phyloP scores from a whole-genome alignment of 1,140 invertebrate genomes.

The Sminthurides bifidus region DNA sequence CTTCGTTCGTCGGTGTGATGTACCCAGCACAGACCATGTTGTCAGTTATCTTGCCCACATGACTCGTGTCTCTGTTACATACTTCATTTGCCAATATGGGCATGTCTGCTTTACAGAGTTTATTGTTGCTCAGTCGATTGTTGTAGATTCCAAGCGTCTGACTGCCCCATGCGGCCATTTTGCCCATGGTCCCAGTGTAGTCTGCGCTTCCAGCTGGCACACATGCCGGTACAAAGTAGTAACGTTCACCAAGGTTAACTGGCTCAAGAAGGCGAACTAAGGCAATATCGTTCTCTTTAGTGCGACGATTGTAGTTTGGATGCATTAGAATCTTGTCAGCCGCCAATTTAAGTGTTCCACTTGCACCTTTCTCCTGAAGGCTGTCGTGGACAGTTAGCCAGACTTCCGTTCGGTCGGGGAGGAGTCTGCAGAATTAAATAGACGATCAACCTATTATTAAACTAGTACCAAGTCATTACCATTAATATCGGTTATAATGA shows the following conservation, averaged over 20 bases:
- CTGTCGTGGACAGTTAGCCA: slow-evolving; percentile 27
- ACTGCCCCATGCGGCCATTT: slow-evolving; percentile 9
- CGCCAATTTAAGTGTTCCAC: slow-evolving; percentile 17
- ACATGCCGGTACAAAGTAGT: slow-evolving; percentile 23
- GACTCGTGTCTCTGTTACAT: slow-evolving; percentile 23
- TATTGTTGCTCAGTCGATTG: slow-evolving; percentile 6
- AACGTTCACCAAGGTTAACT: slow-evolving; percentile 19
- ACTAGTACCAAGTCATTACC: neutral
- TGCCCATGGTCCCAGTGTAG: slow-evolving; percentile 12
- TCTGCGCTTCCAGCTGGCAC: slow-evolving; percentile 13
- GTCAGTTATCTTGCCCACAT: slow-evolving; percentile 15
- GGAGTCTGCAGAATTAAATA: slow-evolving; percentile 8
- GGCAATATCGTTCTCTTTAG: slow-evolving; percentile 27
- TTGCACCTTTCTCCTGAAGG: slow-evolving; percentile 4
- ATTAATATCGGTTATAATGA: neutral
- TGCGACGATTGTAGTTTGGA: slow-evolving; percentile 25
- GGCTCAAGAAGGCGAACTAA: slow-evolving; percentile 13
- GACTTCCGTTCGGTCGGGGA: slow-evolving; percentile 20
- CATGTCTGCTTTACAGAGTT: slow-evolving; percentile 17
- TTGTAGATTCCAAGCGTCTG: neutral
- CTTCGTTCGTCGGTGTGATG: slow-evolving; percentile 1
- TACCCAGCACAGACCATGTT: slow-evolving; percentile 26
- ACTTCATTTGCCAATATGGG: slow-evolving; percentile 27
- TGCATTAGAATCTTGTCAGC: slow-evolving; percentile 26
- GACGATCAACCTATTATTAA: neutral